Evolutionary conservation across 2,797 vertebrate species (phyloP), one percentile per base, ranked within the genome.

Genomic region (Silurus lanzhouensis): DNA sequence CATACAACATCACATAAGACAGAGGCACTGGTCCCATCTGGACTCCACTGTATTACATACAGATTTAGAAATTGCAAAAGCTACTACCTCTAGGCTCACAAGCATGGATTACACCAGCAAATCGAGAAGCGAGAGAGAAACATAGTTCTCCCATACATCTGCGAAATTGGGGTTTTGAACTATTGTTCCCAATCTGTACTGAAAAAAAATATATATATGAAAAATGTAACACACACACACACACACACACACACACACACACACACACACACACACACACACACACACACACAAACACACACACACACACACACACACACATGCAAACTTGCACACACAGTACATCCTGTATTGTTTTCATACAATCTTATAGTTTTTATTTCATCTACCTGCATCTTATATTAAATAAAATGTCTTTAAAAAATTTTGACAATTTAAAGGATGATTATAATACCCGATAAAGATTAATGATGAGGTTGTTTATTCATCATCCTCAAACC

Each of bases 71-170:
- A 64, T 31, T 81, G 58, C 66, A n/a, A 79, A 82, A 67, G 74
- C 67, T 75, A 46, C 83, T 22, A 15, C 83, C 57, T 86, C 72
- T 75, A 70, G 66, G 22, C 67, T 82, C 64, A 19, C 67, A 86
- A 52, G 70, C 52, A 46, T 7, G 86, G 25, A 75, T 77, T 86
- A 88, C 70, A 81, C 48, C 64, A 38, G 14, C 20, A 77, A 79
- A 84, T 70, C 64, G 48, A 68, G 57, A 82, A 87, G 44, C 86
- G 7, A 78, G 19, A 85, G 58, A 91, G 1, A 84, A 15, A 85
- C 48, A 46, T 7, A 75, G 80, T 75, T 71, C 57, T 72, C 46
- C 46, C n/a, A 68, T n/a, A 52, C n/a, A 83, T 63, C 67, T 55
- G 55, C 13, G 80, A 68, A 68, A 83, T 81, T 85, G 63, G 78